Evolutionary conservation across 2,888 invertebrate genomes (phyloP).

Genomic region (Suillia variegata): DNA sequence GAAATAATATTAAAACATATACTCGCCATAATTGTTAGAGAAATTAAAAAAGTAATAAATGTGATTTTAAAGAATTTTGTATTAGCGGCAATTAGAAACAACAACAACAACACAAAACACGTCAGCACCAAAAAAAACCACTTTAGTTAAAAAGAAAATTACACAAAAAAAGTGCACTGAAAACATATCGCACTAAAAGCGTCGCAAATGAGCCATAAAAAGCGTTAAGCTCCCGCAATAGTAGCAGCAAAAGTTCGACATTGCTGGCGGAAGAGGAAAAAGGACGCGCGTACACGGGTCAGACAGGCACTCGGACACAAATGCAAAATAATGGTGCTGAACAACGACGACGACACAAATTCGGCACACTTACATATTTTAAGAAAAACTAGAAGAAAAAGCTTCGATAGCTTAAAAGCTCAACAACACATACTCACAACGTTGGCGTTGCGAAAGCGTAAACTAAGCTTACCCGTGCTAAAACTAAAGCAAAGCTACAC

Average conservation of each 20-base stretch:
- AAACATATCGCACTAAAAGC: not conserved
- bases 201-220: not conserved
- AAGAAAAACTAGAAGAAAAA: conserved; percentile 23
- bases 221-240: not conserved
- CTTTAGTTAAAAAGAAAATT: too few species aligned
- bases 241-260: not conserved
- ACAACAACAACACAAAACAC: not conserved
- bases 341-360: conserved; percentile 19
- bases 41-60: conserved; percentile 1
- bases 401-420: conserved; percentile 14
- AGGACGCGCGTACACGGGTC: not conserved
- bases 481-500: not conserved
- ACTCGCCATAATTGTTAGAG: conserved; percentile 50
- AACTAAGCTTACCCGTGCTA: conserved; percentile 9
- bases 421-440: conserved; percentile 19
- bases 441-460: conserved; percentile 16
- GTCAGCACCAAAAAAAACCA: not conserved
- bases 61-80: conserved; percentile 29
- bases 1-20: conserved; percentile 47
- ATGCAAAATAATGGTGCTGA: conserved; percentile 24
- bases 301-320: conserved; percentile 1
- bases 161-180: conserved; percentile 15
- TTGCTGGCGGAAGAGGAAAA: too few species aligned
- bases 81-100: not conserved
- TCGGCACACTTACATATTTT: conserved; percentile 15